Evolutionary conservation across 1,140 invertebrate genomes (phyloP).

Genomic region (Habropoda laboriosa): DNA sequence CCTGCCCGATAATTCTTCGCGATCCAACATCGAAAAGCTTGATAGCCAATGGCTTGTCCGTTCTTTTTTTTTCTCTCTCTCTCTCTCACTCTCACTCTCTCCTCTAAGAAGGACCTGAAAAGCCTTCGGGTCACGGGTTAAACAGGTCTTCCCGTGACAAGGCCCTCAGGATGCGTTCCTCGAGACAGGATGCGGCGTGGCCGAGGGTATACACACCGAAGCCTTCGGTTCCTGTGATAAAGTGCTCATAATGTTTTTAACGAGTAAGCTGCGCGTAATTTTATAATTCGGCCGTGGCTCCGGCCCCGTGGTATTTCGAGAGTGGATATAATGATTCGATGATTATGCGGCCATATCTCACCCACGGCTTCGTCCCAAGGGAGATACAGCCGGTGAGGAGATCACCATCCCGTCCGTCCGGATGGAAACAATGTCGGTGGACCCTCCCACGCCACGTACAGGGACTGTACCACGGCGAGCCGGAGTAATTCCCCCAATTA

Average conservation of each 20-base stretch:
- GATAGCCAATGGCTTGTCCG: conserved; percentile 36
- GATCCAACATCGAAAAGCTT: conserved; percentile 35
- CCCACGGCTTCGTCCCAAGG: conserved; percentile 72
- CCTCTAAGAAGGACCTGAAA: conserved; percentile 33
- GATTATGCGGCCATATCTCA: conserved; percentile 81
- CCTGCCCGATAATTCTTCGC: conserved; percentile 43
- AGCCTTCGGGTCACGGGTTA: conserved; percentile 66
- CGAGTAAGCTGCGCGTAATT: conserved; percentile 78
- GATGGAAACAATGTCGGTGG: conserved; percentile 77
- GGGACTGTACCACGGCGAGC: conserved; percentile 77
- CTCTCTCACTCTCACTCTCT: not conserved
- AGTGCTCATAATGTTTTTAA: conserved; percentile 79
- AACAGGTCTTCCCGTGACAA: conserved; percentile 63
- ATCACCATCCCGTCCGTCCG: conserved; percentile 67
- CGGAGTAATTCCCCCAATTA: conserved; percentile 81
- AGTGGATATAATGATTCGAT: conserved; percentile 79
- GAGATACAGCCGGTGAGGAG: conserved; percentile 73
- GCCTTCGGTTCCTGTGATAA: conserved; percentile 70
- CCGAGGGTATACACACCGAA: conserved; percentile 25
- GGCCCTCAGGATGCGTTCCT: conserved; percentile 46
- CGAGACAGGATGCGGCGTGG: conserved; percentile 30
- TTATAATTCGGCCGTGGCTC: conserved; percentile 76
- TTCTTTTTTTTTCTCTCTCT: conserved; percentile 17
- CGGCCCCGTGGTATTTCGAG: conserved; percentile 69
- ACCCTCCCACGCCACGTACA: conserved; percentile 77